Evolutionary conservation across 2,113 vertebrate species (phyloP), one percentile per base, ranked within the genome.

Genomic region (Gambusia holbrooki): DNA sequence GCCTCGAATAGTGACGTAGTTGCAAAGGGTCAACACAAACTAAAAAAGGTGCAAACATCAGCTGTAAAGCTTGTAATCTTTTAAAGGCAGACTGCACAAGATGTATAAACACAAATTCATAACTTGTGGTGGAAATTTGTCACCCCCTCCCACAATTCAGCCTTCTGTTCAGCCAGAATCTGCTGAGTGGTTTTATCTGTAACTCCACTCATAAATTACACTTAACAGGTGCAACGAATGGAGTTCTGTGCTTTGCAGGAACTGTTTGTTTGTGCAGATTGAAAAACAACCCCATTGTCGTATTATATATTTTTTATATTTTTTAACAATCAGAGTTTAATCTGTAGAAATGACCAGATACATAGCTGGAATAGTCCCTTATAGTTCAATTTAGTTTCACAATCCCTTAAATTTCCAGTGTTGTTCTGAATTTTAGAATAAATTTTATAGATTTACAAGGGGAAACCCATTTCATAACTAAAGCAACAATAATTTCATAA

Each of bases 31-130:
- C 58, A 32, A 54, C 0, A 78, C 0, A 62, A 69, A 60, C 78
- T 67, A 86, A 85, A 79, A 79, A 58, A 19, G 67, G n/a, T 15
- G n/a, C 12, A 27, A 54, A 54, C 15, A 54, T 54, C 17, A 25
- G 12, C 35, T 66, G 10, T 3, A 25, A 25, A 30, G 17, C 27
- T 37, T 1, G 5, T 13, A 40, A 22, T 29, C 40, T 25, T 28
- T 62, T 61, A 28, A 61, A 71, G 58, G 54, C 29, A 62, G 58
- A 22, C 4, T 28, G 28, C 17, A 15, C 13, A 27, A 10, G 33
- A 42, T 35, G 4, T 62, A 61, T 1, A 61, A 28, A 60, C 0
- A 71, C 29, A 27, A 7, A 11, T 22, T 22, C 25, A 37, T 27
- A 32, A 32, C 15, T 63, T 8, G 15, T 25, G 7, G 51, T 22